Evolutionary conservation across 2,113 vertebrate species (phyloP).

Genomic region (Parotia lawesii): DNA sequence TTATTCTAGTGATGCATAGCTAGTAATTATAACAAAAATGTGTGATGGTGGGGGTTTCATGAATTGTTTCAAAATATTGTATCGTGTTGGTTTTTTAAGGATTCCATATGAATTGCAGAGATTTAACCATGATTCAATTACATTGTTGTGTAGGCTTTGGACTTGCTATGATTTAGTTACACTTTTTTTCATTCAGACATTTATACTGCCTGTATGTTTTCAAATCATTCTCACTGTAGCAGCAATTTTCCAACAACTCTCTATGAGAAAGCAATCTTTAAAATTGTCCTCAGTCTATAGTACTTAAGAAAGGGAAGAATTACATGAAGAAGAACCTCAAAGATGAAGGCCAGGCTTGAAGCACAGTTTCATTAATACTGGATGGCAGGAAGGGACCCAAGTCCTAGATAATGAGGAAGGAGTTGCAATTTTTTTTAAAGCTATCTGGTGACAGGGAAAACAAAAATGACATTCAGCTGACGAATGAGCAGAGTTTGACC

Average conservation of each 20-base stretch:
- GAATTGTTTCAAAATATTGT: constrained; percentile 24
- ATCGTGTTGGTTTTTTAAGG: neutral
- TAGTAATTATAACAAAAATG: constrained; percentile 12
- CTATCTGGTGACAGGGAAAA: constrained; percentile 86
- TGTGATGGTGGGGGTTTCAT: neutral
- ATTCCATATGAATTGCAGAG: constrained; percentile 30
- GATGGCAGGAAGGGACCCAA: constrained; percentile 81
- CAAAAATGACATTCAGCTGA: constrained; percentile 96
- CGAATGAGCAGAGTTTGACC: constrained; percentile 88
- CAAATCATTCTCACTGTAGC: constrained; percentile 36
- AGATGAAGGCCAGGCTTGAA: constrained; percentile 81
- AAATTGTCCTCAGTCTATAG: constrained; percentile 57
- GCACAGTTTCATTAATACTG: constrained; percentile 81
- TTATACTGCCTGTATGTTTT: constrained; percentile 49
- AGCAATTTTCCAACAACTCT: constrained; percentile 51
- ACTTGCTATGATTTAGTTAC: constrained; percentile 65
- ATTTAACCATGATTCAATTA: constrained; percentile 52
- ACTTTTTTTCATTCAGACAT: constrained; percentile 62
- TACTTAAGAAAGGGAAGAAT: constrained; percentile 54
- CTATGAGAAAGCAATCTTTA: constrained; percentile 58
- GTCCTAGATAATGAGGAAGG: constrained; percentile 82
- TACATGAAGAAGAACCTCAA: constrained; percentile 72
- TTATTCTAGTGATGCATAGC: neutral
- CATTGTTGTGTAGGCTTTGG: neutral
- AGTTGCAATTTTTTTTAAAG: constrained; percentile 80